These are phyloP conservation scores for Poecilobothrus nobilitatus DNA, from an alignment of 2,888 invertebrate genomes.

Conservation along the genomic window DNA sequence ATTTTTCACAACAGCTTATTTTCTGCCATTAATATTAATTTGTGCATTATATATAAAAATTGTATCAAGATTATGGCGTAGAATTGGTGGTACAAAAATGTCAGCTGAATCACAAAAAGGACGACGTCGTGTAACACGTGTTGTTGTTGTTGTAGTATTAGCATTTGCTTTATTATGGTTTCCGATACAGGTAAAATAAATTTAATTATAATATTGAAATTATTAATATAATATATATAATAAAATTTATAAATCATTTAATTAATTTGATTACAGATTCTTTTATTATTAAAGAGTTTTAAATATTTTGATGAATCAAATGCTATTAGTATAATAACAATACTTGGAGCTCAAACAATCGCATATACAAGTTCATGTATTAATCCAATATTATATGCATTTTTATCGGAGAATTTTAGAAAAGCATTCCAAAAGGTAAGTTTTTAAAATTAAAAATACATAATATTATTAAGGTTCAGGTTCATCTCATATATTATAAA, in stretches of 20 bases:
- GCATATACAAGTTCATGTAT: slow-evolving; percentile 93
- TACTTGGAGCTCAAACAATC: slow-evolving; percentile 66
- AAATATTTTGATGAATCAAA: slow-evolving; percentile 45
- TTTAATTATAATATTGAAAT: too few relatives aligned
- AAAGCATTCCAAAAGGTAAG: slow-evolving; percentile 68
- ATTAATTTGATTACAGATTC: slow-evolving; percentile 54
- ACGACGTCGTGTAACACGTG: slow-evolving; percentile 77
- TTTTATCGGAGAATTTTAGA: slow-evolving; percentile 88
- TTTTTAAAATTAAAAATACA: slow-evolving; percentile 12
- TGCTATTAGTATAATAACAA: slow-evolving; percentile 53
- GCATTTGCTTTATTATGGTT: slow-evolving; percentile 94
- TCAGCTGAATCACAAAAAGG: slow-evolving; percentile 68
- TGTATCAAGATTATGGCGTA: slow-evolving; percentile 77
- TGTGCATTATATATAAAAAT: slow-evolving; percentile 81
- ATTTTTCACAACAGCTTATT: slow-evolving; percentile 79
- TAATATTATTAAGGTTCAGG: background rate
- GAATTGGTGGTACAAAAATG: slow-evolving; percentile 65
- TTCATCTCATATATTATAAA: too few relatives aligned
- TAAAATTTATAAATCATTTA: background rate
- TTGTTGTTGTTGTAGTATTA: slow-evolving; percentile 84
- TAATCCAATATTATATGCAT: slow-evolving; percentile 89
- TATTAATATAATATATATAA: background rate
- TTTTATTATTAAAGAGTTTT: slow-evolving; percentile 63
- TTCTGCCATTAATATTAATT: slow-evolving; percentile 77
- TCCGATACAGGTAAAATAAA: slow-evolving; percentile 68